A percentile compares a stretch with the other conserved stretches of the same genome.
These are phyloP conservation scores for Meriones unguiculatus DNA, from an alignment of 2,113 vertebrate genomes.

Conservation along the genomic window DNA sequence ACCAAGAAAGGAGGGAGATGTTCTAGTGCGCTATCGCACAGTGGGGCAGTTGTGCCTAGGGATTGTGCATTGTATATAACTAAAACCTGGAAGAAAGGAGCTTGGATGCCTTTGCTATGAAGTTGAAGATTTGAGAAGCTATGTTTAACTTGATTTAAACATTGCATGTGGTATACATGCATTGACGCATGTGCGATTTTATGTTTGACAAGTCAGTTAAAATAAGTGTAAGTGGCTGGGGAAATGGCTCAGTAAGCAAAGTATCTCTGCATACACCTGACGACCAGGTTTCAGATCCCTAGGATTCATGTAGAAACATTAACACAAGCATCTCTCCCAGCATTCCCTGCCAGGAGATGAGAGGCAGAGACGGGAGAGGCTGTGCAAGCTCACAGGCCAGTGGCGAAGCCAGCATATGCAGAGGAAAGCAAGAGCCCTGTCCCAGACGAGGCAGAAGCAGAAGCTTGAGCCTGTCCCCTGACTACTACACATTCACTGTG, in stretches of 20 bases:
- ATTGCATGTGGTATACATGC: not conserved
- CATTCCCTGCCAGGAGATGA: not conserved
- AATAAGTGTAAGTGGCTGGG: too few species aligned
- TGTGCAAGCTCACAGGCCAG: not conserved
- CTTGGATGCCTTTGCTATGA: not conserved
- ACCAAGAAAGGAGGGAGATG: not conserved
- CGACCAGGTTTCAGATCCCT: not conserved
- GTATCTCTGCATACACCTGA: not conserved
- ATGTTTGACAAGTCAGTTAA: not conserved
- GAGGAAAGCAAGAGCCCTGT: not conserved
- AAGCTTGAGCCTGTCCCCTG: not conserved
- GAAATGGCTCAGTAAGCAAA: not conserved
- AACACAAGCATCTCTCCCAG: not conserved
- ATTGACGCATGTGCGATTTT: not conserved
- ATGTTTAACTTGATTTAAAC: not conserved
- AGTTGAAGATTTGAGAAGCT: not conserved
- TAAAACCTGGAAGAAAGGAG: not conserved
- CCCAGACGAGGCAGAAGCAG: not conserved
- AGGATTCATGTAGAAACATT: not conserved
- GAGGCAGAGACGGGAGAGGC: not conserved
- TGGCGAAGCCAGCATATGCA: not conserved
- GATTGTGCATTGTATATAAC: not conserved
- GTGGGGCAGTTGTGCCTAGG: too few species aligned
- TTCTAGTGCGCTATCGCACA: not conserved
- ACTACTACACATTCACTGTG: not conserved